Evolutionary conservation across 2,888 invertebrate genomes (phyloP), one percentile per base, ranked within the genome.

Genomic region (Orchesella flavescens): DNA sequence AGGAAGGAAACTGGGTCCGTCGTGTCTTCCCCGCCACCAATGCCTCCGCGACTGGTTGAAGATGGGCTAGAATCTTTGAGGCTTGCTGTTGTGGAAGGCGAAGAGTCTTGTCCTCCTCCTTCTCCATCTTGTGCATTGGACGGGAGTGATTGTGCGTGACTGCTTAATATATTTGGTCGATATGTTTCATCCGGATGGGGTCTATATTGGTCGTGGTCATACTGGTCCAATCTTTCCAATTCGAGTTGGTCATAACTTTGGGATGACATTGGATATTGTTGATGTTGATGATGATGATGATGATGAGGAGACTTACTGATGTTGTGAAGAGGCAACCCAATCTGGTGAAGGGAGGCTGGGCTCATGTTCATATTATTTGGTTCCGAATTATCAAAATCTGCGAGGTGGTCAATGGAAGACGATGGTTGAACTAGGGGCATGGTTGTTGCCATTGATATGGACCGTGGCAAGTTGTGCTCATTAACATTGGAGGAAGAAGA

Each of bases 401-500:
- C 71, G 63, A 86, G 46, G 7, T 69, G 73, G 24, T 57, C 74
- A 13, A 68, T 77, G 21, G 84, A 84, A n/a, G 79, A 34, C 34
- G 34, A 80, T 59, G 86, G 87, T 21, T 86, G 72, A 21, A 84
- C 82, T 55, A 87, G 69, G 1, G 84, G 86, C 34, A 85, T 85
- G 1, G 87, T 82, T 19, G 88, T 88, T 0, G 86, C 87, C 86
- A 87, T 88, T 21, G 87, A 87, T n/a, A 82, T 84, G 53, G 86
- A 86, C 19, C 86, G 75, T n/a, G 85, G 84, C 24, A 88, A 85
- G 59, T 74, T 72, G 19, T 59, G 53, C 13, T 77, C 74, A 1
- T 46, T 53, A 12, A 10, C 24, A 19, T 77, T 80, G 43, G 65
- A 79, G 15, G 83, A 65, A 3, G 84, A 84, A 19, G 72, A 61